phyloP scores from a whole-genome alignment of 1,140 invertebrate genomes.

The Globodera ellingtonae region DNA sequence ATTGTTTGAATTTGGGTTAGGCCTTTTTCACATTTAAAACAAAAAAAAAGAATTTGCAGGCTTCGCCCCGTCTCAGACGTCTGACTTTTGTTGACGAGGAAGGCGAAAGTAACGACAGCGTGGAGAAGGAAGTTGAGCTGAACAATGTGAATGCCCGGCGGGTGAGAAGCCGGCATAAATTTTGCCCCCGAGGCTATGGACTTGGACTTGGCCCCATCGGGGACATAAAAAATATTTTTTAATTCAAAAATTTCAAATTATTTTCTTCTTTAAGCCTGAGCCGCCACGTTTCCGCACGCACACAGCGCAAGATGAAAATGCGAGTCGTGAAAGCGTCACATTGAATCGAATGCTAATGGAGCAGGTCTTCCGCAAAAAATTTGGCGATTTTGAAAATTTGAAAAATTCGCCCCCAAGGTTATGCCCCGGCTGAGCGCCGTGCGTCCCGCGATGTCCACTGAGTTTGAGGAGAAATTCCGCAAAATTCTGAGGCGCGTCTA shows the following conservation, averaged over 20 bases:
- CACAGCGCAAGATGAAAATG: background rate
- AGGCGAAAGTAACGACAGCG: background rate
- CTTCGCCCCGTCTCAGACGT: background rate
- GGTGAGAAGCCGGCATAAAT: no score
- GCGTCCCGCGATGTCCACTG: constrained; percentile 45
- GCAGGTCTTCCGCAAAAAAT: constrained; percentile 43
- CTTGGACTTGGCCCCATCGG: no score
- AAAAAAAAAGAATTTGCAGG: background rate
- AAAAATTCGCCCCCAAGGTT: constrained; percentile 49
- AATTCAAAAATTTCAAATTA: background rate
- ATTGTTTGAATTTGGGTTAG: no score
- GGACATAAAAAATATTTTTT: background rate
- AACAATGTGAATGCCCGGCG: background rate
- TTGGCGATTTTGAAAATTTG: background rate
- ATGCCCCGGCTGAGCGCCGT: constrained; percentile 46
- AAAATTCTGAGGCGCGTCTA: constrained; percentile 61
- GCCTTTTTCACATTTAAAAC: no score
- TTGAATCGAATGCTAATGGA: constrained; percentile 52
- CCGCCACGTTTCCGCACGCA: background rate
- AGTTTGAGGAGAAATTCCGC: constrained; percentile 60
- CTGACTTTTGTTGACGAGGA: constrained; percentile 5
- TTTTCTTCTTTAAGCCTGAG: background rate
- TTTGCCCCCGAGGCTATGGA: no score
- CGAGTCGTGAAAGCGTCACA: constrained; percentile 47
- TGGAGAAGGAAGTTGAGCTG: background rate